Evolutionary conservation across 2,113 vertebrate genomes (phyloP).

Genomic region (Typhlomys cinereus): DNA sequence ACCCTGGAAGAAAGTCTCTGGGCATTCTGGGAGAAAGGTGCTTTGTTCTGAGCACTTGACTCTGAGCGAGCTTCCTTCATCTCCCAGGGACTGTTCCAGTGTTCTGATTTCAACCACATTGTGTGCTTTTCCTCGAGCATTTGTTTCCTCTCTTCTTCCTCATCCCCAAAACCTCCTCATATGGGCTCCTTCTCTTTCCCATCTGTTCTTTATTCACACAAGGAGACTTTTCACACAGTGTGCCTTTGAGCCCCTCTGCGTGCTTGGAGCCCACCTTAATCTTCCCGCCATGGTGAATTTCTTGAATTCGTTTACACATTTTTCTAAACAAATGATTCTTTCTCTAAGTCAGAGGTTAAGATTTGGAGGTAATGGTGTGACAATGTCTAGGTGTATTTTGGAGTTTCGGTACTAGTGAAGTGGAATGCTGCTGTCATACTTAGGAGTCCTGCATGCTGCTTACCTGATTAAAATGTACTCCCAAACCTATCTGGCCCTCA

Average conservation of each 20-base stretch:
- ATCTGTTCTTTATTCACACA: not conserved
- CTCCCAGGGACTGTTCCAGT: not conserved
- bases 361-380: not conserved
- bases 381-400: not conserved
- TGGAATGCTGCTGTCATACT: too few species aligned
- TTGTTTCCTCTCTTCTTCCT: not conserved
- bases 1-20: not conserved
- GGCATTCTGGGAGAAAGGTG: not conserved
- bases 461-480: too few species aligned
- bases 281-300: not conserved
- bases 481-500: too few species aligned
- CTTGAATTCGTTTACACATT: not conserved
- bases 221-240: not conserved
- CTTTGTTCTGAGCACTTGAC: not conserved
- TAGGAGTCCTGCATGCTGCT: too few species aligned
- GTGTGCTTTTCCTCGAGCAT: too few species aligned
- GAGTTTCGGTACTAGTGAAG: not conserved
- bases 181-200: too few species aligned
- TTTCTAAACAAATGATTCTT: not conserved
- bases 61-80: not conserved
- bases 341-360: not conserved
- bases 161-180: too few species aligned
- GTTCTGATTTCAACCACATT: not conserved
- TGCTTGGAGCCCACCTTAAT: not conserved
- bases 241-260: not conserved